Evolutionary conservation across 2,113 vertebrate species (phyloP).

Genomic region (Eidolon helvum): DNA sequence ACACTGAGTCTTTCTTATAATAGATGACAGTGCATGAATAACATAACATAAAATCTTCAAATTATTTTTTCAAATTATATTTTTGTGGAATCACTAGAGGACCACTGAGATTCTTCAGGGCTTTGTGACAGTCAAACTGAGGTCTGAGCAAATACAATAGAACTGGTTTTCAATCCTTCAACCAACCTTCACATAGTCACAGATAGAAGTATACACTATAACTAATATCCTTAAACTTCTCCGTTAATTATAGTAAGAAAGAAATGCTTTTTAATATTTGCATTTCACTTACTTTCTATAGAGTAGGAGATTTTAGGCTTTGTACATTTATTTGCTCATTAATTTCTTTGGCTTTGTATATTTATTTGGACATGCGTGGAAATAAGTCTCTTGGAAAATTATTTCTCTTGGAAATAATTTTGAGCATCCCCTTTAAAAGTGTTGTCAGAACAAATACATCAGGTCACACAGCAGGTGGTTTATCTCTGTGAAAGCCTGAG

Average conservation of each 20-base stretch:
- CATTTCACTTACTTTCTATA: constrained; percentile 5
- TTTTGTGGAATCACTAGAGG: background rate
- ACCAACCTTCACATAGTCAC: fast-evolving
- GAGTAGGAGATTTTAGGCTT: background rate
- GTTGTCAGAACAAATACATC: constrained; percentile 80
- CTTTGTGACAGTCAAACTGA: background rate
- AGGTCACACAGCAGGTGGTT: constrained; percentile 74
- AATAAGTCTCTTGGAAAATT: constrained; percentile 59
- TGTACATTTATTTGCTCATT: background rate
- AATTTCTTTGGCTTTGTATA: background rate
- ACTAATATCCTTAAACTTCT: background rate
- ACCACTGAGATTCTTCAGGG: background rate
- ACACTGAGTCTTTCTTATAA: background rate
- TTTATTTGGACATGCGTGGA: constrained; percentile 12
- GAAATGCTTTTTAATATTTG: background rate
- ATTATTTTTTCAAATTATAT: background rate
- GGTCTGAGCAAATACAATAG: background rate
- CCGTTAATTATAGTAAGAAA: background rate
- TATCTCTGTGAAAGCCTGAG: constrained; percentile 78
- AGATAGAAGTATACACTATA: background rate
- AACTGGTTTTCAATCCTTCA: background rate
- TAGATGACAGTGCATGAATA: background rate
- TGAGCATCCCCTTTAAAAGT: constrained; percentile 69
- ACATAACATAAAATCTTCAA: background rate
- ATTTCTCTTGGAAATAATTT: constrained; percentile 70